phyloP scores from a whole-genome alignment of 2,888 invertebrate genomes.

The Luperina nickerlii region DNA sequence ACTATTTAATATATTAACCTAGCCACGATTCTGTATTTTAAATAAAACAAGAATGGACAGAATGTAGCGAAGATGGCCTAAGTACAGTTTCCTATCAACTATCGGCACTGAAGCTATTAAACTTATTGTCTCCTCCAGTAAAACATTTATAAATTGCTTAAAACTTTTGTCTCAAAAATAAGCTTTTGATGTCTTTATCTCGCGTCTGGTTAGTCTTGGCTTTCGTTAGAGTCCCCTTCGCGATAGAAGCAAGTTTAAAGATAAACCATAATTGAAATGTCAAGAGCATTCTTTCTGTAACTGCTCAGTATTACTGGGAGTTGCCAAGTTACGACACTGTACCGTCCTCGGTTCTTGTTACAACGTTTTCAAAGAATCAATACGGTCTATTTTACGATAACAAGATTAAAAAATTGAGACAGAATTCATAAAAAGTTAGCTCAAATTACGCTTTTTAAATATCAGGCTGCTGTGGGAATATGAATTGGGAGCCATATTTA shows the following conservation, averaged over 20 bases:
- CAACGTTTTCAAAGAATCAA: slow-evolving; percentile 46
- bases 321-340: slow-evolving; percentile 53
- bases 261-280: slow-evolving; percentile 85
- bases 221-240: slow-evolving; percentile 57
- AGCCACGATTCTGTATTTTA: not conserved
- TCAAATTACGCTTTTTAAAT: slow-evolving; percentile 41
- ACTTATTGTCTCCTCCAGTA: slow-evolving; percentile 4
- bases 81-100: not conserved
- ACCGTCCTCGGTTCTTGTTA: slow-evolving; percentile 24
- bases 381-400: slow-evolving; percentile 40
- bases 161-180: slow-evolving; percentile 52
- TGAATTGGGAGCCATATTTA: slow-evolving; percentile 13
- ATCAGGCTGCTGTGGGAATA: slow-evolving; percentile 30
- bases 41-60: not conserved
- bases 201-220: slow-evolving; percentile 61
- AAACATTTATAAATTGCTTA: slow-evolving; percentile 35
- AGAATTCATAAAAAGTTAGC: slow-evolving; percentile 38
- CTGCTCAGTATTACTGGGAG: slow-evolving; percentile 55
- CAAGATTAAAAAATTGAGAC: slow-evolving; percentile 38
- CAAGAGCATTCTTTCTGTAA: slow-evolving; percentile 78
- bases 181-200: slow-evolving; percentile 66
- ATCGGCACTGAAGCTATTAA: slow-evolving; percentile 5
- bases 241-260: slow-evolving; percentile 76
- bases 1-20: not conserved
- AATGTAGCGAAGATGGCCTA: not conserved